Conservation (phyloP, 1,140 invertebrate genomes). For the Odontomachus brunneus region DNA sequence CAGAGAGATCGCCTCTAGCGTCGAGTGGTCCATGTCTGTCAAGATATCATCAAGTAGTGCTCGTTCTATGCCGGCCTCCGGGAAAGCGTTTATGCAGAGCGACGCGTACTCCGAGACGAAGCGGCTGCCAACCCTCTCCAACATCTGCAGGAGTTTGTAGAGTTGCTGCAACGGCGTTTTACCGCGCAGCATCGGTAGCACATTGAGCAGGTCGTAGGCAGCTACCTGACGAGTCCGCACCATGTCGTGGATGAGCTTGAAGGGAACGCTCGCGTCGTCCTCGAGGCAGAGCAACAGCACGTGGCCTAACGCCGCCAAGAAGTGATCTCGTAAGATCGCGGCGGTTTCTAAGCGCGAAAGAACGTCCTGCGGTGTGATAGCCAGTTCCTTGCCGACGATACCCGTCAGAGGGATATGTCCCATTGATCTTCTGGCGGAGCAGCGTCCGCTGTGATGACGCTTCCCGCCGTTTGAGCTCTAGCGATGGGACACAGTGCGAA, state of each 20-base stretch:
- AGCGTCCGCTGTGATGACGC: neutral
- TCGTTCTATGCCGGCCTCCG: neutral
- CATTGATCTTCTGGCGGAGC: neutral
- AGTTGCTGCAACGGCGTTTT: slow-evolving; percentile 40
- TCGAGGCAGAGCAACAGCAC: slow-evolving; percentile 45
- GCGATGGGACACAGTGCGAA: neutral
- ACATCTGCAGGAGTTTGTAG: slow-evolving; percentile 49
- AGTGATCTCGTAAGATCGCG: slow-evolving; percentile 38
- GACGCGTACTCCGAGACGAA: slow-evolving; percentile 55
- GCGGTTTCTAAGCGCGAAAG: slow-evolving; percentile 52
- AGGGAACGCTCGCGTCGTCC: slow-evolving; percentile 41
- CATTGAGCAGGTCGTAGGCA: slow-evolving; percentile 45
- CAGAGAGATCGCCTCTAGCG: neutral
- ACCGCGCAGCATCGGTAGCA: slow-evolving; percentile 20
- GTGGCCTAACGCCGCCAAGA: slow-evolving; percentile 33
- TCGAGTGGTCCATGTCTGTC: slow-evolving; percentile 1
- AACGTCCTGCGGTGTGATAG: slow-evolving; percentile 25
- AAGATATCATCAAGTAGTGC: slow-evolving; percentile 22
- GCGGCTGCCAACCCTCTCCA: slow-evolving; percentile 35
- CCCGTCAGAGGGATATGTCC: neutral
- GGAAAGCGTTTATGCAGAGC: slow-evolving; percentile 24
- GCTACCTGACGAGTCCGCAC: slow-evolving; percentile 30
- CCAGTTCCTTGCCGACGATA: neutral
- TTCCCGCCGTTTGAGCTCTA: neutral
- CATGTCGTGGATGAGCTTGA: slow-evolving; percentile 45